A percentile compares a stretch with the other conserved stretches of the same genome.
Evolutionary conservation across 2,113 vertebrate species (phyloP).

Genomic region (Atherinomorus stipes): DNA sequence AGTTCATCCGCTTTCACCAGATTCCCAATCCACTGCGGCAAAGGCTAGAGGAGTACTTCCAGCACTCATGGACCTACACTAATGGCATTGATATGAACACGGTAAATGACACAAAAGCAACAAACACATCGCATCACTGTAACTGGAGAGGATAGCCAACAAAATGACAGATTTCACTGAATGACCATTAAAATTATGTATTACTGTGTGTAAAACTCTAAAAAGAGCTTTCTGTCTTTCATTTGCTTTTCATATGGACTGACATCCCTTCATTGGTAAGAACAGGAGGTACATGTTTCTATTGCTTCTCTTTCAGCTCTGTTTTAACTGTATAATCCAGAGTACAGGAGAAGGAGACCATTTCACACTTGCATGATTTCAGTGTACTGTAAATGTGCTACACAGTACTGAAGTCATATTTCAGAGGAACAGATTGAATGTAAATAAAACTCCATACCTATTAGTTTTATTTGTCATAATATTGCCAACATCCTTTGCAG

Average conservation of each 20-base stretch:
- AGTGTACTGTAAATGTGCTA: too few species aligned
- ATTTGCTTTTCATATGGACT: conserved; percentile 92
- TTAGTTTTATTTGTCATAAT: background rate
- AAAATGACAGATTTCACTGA: conserved; percentile 1
- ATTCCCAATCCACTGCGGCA: conserved; percentile 97
- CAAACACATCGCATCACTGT: background rate
- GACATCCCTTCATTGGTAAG: conserved; percentile 92
- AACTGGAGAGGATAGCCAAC: background rate
- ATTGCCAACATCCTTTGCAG: background rate
- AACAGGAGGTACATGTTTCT: conserved; percentile 95
- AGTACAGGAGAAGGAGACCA: background rate
- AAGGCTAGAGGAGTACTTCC: conserved; percentile 97
- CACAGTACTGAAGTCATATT: too few species aligned
- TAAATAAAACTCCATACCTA: background rate
- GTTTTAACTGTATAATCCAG: background rate
- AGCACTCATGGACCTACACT: conserved; percentile 98
- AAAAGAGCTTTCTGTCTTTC: conserved; percentile 90
- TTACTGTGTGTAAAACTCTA: conserved; percentile 84
- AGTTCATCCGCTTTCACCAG: conserved; percentile 99
- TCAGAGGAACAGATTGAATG: background rate
- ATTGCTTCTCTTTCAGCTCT: conserved; percentile 33
- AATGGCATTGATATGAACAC: conserved; percentile 99
- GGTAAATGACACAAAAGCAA: conserved; percentile 82
- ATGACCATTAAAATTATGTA: conserved; percentile 6
- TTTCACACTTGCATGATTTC: background rate